A percentile compares a stretch with the other conserved stretches of the same genome.
Evolutionary conservation across 2,888 invertebrate genomes (phyloP).

Genomic region (Hydraecia micacea): DNA sequence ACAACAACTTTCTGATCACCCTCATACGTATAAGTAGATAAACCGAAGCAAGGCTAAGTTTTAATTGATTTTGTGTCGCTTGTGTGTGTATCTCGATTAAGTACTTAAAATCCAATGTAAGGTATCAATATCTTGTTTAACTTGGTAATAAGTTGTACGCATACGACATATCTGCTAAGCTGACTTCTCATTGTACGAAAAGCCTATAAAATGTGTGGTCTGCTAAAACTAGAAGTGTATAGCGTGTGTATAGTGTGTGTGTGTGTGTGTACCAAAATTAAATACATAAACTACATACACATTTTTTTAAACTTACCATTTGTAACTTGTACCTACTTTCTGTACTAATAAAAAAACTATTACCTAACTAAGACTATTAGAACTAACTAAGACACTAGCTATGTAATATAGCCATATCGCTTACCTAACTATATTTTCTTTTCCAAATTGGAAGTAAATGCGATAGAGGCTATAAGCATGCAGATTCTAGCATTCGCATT

Average conservation of each 20-base stretch:
- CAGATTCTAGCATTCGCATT: background rate
- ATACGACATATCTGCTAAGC: background rate
- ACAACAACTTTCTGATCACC: background rate
- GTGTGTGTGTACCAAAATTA: background rate
- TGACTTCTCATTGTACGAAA: too few species aligned
- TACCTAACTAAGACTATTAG: too few species aligned
- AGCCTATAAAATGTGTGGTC: too few species aligned
- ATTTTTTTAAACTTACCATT: too few species aligned
- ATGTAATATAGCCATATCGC: background rate
- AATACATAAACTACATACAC: background rate
- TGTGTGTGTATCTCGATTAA: background rate
- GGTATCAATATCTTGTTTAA: constrained; percentile 14
- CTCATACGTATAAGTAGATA: background rate
- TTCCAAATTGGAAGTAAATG: background rate
- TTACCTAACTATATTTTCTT: background rate
- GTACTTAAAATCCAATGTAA: background rate
- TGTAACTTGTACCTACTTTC: too few species aligned
- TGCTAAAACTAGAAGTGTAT: too few species aligned
- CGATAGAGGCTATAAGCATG: background rate
- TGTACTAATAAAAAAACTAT: too few species aligned
- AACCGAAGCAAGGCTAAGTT: constrained; percentile 32
- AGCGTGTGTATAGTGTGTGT: too few species aligned
- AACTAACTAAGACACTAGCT: too few species aligned
- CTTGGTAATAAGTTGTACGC: background rate
- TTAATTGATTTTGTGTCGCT: constrained; percentile 28